Percentiles rank a stretch among this genome's conserved stretches.
Evolutionary conservation across 2,113 vertebrate species (phyloP).

Genomic region (Petrocephalus microphthalmus): DNA sequence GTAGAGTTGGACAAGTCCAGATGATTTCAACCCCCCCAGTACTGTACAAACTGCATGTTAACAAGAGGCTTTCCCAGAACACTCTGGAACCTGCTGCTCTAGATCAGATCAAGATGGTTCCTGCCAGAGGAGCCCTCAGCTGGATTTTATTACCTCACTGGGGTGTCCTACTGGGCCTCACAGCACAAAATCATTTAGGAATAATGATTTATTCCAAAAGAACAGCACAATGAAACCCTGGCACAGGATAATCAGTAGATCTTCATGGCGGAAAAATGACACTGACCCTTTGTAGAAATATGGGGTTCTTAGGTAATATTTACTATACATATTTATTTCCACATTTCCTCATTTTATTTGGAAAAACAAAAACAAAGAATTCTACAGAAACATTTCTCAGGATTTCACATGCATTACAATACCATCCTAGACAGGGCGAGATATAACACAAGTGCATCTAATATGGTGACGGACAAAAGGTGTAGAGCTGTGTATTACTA

Average conservation of each 20-base stretch:
- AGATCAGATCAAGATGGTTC: conserved; percentile 56
- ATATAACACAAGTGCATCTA: not conserved
- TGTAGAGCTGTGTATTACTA: not conserved
- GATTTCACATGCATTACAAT: not conserved
- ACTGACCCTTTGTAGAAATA: not conserved
- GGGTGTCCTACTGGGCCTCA: conserved; percentile 42
- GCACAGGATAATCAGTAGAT: not conserved
- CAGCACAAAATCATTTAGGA: not conserved
- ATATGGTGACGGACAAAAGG: not conserved
- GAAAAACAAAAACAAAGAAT: not conserved
- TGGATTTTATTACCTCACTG: conserved; percentile 48
- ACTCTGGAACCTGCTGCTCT: conserved; percentile 28
- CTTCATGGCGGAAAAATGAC: not conserved
- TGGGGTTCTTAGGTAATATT: not conserved
- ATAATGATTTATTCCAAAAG: not conserved
- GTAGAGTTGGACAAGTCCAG: not conserved
- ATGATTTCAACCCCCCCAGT: not conserved
- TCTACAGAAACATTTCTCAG: not conserved
- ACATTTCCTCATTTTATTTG: not conserved
- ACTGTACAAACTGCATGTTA: not conserved
- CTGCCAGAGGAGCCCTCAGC: conserved; percentile 43
- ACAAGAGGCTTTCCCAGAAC: conserved; percentile 18
- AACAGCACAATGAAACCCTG: not conserved
- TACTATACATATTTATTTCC: not conserved
- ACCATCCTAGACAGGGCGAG: not conserved